Conservation (phyloP, 2,888 invertebrate genomes). For the Synergus japonicus region DNA sequence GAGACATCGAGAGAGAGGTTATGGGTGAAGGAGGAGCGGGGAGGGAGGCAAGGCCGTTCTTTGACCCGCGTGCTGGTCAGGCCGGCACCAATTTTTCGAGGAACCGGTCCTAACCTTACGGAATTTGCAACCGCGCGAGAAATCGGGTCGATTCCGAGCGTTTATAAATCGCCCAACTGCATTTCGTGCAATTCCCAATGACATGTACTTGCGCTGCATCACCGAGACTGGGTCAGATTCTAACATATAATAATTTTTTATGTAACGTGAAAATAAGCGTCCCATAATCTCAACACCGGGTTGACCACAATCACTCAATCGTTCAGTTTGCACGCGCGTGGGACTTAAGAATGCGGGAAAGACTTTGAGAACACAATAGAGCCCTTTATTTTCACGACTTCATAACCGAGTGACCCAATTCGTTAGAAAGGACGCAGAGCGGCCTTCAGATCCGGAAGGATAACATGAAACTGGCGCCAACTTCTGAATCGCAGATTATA, state of each 20-base stretch:
- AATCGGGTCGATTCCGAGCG: constrained; percentile 45
- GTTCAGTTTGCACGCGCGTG: not conserved
- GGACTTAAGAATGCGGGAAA: not conserved
- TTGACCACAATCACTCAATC: constrained; percentile 41
- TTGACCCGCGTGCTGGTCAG: constrained; percentile 72
- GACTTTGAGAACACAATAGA: not conserved
- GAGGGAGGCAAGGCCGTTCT: constrained; percentile 73
- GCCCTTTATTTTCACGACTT: not conserved
- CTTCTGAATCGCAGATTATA: not conserved
- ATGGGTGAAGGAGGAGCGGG: constrained; percentile 49
- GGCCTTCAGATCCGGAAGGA: not conserved
- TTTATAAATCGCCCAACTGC: constrained; percentile 47
- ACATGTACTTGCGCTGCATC: constrained; percentile 45
- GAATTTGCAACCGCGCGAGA: constrained; percentile 58
- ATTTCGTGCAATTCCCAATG: constrained; percentile 46
- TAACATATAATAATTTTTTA: constrained; percentile 54
- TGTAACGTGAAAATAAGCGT: constrained; percentile 47
- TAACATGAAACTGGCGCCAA: not conserved
- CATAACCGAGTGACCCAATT: constrained; percentile 1
- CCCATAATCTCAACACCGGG: constrained; percentile 42
- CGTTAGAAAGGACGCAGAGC: not conserved
- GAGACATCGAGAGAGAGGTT: constrained; percentile 45
- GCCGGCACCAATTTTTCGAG: constrained; percentile 73
- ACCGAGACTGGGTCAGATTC: constrained; percentile 52
- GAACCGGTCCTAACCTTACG: constrained; percentile 68